phyloP scores from a whole-genome alignment of 1,140 invertebrate species.

The Manduca sexta region DNA sequence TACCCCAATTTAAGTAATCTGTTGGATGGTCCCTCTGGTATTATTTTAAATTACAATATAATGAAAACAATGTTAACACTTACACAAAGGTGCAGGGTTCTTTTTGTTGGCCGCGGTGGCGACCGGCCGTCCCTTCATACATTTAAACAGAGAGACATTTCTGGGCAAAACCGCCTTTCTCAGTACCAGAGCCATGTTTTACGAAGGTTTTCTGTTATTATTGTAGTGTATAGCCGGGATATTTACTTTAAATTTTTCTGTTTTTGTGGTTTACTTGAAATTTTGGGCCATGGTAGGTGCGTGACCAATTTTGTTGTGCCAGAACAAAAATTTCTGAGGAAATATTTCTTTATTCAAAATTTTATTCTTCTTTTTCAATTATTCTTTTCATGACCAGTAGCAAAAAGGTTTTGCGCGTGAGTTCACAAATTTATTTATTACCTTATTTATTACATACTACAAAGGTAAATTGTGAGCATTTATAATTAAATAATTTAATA shows the following conservation, averaged over 20 bases:
- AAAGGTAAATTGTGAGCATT: background rate
- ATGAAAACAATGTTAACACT: conserved; percentile 20
- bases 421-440: background rate
- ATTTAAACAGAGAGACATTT: conserved; percentile 46
- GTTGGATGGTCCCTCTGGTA: no score
- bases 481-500: no score
- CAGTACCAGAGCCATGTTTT: conserved; percentile 51
- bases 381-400: background rate
- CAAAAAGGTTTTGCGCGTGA: no score
- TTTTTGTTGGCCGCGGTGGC: conserved; percentile 34
- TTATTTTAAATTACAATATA: no score
- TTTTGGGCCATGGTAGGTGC: conserved; percentile 44
- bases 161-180: conserved; percentile 48
- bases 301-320: conserved; percentile 16
- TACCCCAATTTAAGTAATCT: no score
- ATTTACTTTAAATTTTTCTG: conserved; percentile 35
- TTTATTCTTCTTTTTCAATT: conserved; percentile 27
- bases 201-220: conserved; percentile 7
- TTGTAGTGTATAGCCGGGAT: conserved; percentile 9
- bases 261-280: conserved; percentile 34
- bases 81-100: conserved; percentile 35
- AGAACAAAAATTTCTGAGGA: conserved; percentile 36
- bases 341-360: conserved; percentile 20
- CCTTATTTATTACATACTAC: background rate
- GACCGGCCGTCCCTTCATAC: conserved; percentile 40